A percentile compares a stretch with the other conserved stretches of the same genome.
Conservation (phyloP, 2,113 vertebrate genomes). For the Polypterus senegalus region DNA sequence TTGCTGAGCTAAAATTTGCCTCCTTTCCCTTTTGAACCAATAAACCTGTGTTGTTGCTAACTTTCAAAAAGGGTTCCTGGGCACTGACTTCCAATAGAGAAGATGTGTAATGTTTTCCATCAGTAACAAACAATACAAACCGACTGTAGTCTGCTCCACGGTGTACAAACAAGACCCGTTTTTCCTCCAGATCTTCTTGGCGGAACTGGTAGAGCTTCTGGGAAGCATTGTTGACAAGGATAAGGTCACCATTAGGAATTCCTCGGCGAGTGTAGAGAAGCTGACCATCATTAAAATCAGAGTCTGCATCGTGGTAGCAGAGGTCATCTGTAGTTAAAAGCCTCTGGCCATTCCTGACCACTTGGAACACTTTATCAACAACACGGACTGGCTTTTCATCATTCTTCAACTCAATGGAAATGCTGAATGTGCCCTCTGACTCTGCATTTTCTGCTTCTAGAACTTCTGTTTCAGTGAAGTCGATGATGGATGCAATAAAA, state of each 20-base stretch:
- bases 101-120: constrained; percentile 67
- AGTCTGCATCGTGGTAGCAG: constrained; percentile 67
- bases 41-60: constrained; percentile 65
- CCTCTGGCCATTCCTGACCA: constrained; percentile 59
- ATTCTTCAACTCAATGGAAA: constrained; percentile 69
- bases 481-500: constrained; percentile 47
- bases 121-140: constrained; percentile 80
- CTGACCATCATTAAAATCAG: constrained; percentile 65
- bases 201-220: constrained; percentile 68
- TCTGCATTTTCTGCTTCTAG: constrained; percentile 33
- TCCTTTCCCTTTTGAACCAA: constrained; percentile 64
- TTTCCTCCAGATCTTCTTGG: constrained; percentile 63
- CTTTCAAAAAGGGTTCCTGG: constrained; percentile 56
- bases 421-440: constrained; percentile 51
- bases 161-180: constrained; percentile 65
- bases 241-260: constrained; percentile 74
- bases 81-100: constrained; percentile 68
- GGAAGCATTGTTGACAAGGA: constrained; percentile 53
- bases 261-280: constrained; percentile 67
- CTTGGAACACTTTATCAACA: constrained; percentile 64
- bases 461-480: constrained; percentile 27
- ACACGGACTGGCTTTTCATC: constrained; percentile 70
- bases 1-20: constrained; percentile 41
- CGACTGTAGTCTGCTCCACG: constrained; percentile 50
- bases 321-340: constrained; percentile 68